phyloP scores from a whole-genome alignment of 2,888 invertebrate genomes.

The Argyra leucocephala region DNA sequence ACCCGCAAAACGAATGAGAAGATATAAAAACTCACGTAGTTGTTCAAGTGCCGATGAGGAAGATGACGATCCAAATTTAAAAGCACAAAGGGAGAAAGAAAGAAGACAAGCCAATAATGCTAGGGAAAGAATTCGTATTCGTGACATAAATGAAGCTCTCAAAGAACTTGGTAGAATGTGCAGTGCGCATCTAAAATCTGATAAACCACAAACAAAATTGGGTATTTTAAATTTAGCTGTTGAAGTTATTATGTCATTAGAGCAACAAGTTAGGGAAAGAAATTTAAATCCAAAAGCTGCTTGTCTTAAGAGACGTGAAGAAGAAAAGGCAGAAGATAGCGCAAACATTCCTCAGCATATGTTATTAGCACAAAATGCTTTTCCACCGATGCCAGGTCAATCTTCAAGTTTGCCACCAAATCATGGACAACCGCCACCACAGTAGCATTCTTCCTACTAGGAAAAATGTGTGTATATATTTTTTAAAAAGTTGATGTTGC shows the following conservation, averaged over 20 bases:
- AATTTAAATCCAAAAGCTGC: constrained; percentile 98
- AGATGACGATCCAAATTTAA: constrained; percentile 66
- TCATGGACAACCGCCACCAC: not conserved
- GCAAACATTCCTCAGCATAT: constrained; percentile 61
- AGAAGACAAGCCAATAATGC: constrained; percentile 98
- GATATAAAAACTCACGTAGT: constrained; percentile 48
- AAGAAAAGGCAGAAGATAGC: constrained; percentile 88
- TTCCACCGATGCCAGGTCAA: constrained; percentile 52
- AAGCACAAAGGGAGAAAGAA: constrained; percentile 89
- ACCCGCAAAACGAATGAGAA: constrained; percentile 39
- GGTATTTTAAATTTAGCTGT: constrained; percentile 98
- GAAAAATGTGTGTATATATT: not conserved
- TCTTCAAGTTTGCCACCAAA: constrained; percentile 6
- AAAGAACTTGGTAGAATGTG: constrained; percentile 98
- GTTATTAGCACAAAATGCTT: constrained; percentile 57
- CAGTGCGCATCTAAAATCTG: constrained; percentile 90
- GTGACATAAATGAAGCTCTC: constrained; percentile 96
- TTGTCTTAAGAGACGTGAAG: constrained; percentile 92
- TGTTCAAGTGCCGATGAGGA: constrained; percentile 78
- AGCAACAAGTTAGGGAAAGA: constrained; percentile 94
- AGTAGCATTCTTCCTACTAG: not conserved
- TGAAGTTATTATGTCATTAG: constrained; percentile 93
- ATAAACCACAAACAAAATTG: constrained; percentile 96
- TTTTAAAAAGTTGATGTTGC: not conserved
- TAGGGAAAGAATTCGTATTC: constrained; percentile 95